A percentile compares a stretch with the other conserved stretches of the same genome.
Conservation (phyloP, 2,113 vertebrate species). For the Ceyx margarethae region DNA sequence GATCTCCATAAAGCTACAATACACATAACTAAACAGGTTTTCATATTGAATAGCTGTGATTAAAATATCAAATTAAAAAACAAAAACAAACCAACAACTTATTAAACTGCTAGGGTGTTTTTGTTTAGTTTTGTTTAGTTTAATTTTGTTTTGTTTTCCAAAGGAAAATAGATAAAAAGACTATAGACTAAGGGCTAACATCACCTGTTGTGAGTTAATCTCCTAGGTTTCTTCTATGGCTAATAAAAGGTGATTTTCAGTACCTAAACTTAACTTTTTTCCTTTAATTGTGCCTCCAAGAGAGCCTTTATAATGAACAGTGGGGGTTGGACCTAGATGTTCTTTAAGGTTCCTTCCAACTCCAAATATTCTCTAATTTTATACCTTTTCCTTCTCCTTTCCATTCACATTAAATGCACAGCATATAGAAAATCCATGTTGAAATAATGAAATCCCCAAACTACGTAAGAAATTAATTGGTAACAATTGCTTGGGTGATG, state of each 20-base stretch:
- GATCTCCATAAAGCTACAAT: background rate
- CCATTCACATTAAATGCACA: background rate
- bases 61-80: background rate
- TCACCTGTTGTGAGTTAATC: background rate
- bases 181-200: background rate
- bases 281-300: background rate
- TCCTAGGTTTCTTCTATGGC: background rate
- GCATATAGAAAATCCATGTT: accelerated
- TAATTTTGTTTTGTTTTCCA: background rate
- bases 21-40: background rate
- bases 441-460: background rate
- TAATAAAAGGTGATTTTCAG: background rate
- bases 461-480: background rate
- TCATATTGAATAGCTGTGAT: background rate
- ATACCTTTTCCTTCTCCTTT: background rate
- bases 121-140: background rate
- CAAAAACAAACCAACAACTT: background rate
- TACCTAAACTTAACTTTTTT: background rate
- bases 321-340: background rate
- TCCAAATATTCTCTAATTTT: background rate
- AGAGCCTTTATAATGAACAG: background rate
- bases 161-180: background rate
- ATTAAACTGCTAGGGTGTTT: background rate
- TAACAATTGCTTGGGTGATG: background rate
- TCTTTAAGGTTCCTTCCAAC: background rate